A percentile compares a stretch with the other conserved stretches of the same genome.
These are phyloP conservation scores for Erethizon dorsatum DNA, from an alignment of 2,797 vertebrate species.

Conservation along the genomic window DNA sequence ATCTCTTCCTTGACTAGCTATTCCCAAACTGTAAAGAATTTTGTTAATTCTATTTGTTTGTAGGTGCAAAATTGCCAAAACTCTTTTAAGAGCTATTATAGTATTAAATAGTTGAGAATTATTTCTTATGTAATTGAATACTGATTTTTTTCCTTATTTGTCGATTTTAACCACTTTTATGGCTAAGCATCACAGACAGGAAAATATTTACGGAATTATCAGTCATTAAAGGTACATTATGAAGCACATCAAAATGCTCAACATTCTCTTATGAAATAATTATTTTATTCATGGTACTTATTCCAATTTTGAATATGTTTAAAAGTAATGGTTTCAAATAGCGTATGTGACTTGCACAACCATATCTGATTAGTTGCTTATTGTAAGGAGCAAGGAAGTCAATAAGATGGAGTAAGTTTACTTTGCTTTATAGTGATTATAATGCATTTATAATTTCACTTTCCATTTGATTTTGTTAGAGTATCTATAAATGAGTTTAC, in stretches of 20 bases:
- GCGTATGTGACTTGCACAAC: neutral
- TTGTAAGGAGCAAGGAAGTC: neutral
- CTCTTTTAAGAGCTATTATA: neutral
- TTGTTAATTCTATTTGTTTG: neutral
- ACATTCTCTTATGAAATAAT: slow-evolving; percentile 8
- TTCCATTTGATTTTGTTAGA: slow-evolving; percentile 8
- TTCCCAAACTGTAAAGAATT: neutral
- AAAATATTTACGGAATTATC: neutral
- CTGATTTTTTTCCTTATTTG: neutral
- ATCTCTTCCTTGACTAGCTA: neutral
- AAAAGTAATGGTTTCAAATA: neutral
- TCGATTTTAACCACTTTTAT: neutral
- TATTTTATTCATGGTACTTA: slow-evolving; percentile 42
- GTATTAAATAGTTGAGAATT: slow-evolving; percentile 29
- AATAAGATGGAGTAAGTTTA: neutral
- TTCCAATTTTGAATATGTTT: neutral
- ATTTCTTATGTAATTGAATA: neutral
- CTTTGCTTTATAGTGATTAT: neutral
- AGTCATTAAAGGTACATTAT: neutral
- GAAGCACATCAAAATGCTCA: slow-evolving; percentile 27
- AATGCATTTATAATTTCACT: slow-evolving; percentile 28
- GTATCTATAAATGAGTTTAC: neutral
- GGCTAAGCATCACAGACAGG: neutral
- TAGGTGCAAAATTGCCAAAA: slow-evolving; percentile 25
- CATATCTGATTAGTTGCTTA: neutral